Base-by-base conservation (phyloP, 2,888 invertebrate species). In the Phyllotreta striolata region DNA sequence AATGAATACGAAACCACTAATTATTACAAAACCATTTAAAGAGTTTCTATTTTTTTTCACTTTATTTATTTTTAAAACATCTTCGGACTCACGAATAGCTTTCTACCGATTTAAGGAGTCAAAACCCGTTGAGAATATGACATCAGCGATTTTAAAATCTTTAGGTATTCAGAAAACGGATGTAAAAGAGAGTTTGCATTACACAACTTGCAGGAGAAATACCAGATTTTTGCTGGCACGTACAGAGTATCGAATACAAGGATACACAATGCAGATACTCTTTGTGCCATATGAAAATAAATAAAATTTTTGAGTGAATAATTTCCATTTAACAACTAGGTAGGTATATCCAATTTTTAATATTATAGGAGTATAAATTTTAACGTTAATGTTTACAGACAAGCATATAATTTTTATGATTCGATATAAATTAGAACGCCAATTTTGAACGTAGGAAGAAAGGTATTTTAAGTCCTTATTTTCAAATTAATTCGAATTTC, bases 181-280 rank as follows among this genome's bases (percentile, higher is more conserved):
- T 47, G 40, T 37, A 51, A 59, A 51, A 49, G 51, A 59, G 51
- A 57, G 51, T 59, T 59, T 51, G 35, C 43, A 59, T 59, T 59
- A 59, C 59, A 59, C 59, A 58, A 57, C 47, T 24, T 13, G 47
- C 12, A 57, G 51, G 49, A 59, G 51, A 59, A 40, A 34, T 51
- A 14, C 51, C 24, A 34, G 37, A 59, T 59, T 51, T 59, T 59
- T 55, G 43, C 34, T 43, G 39, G 37, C 35, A 8, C 49, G 34
- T 35, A 49, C 49, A n/a, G 49, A 35, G 49, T 49, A 47, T 47
- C 47, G 47, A 47, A 6, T 47, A 51, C 37, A 41, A 35, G 58
- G 58, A 51, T 59, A 6, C 41, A 41, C 49, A 59, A 59, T 51
- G 35, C 12, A 3, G 40, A 14, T 46, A 46, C 13, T 46, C 24